Base-by-base conservation (phyloP, 2,888 invertebrate species). In the Syrphus vitripennis region DNA sequence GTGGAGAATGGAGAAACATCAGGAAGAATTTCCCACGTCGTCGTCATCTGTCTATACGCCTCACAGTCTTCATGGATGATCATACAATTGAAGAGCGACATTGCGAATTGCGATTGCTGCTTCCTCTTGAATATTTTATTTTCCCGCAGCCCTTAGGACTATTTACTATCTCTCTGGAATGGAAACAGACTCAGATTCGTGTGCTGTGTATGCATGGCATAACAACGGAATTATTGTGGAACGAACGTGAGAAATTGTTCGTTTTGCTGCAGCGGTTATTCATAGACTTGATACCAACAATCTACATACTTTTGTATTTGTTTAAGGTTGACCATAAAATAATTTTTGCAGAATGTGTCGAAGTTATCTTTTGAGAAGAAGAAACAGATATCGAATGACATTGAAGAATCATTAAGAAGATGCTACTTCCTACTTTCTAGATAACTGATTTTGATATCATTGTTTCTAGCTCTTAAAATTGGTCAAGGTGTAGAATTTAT, bases 51-150 rank as follows among this genome's bases (percentile, higher is more conserved):
- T 71, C 65, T 70, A n/a, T n/a, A n/a, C n/a, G n/a, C n/a, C n/a
- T n/a, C n/a, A n/a, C n/a, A n/a, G 74, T 71, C 45, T 48, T 65
- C 69, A 67, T 76, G 75, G 57, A 65, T 16, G 53, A 50, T 50
- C 0, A 24, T n/a, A 50, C 24, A 24, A 50, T 50, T 50, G 24
- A 6, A 26, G 14, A 50, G 71, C n/a, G n/a, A 61, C 81, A 77
- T 84, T 81, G 67, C 71, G 76, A 84, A n/a, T n/a, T n/a, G n/a
- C n/a, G n/a, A n/a, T n/a, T n/a, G n/a, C 81, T 76, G 59, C 84
- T 81, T 81, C 81, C 72, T 69, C 42, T 67, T 84, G 76, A 71
- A 84, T 76, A 76, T 76, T 84, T 81, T 84, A 84, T 81, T 61
- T 14, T 42, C 70, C 21, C 34, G 31, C 50, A 65, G 75, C 65